These are phyloP conservation scores for Pristionchus entomophagus DNA, from an alignment of 2,888 invertebrate species.

Conservation along the genomic window DNA sequence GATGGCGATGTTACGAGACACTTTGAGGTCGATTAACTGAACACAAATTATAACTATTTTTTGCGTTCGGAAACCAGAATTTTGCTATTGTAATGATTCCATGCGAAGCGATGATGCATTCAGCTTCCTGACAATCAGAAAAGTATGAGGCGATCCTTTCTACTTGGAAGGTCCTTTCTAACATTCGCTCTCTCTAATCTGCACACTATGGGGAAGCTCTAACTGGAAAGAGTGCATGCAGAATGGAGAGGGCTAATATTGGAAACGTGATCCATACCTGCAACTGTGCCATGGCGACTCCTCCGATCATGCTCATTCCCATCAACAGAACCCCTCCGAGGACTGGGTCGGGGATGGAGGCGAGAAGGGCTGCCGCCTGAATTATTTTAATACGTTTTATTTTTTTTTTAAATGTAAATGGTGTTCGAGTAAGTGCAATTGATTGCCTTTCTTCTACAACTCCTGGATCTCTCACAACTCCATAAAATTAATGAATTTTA, in stretches of 20 bases:
- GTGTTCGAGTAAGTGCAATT: background rate
- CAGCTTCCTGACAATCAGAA: constrained; percentile 51
- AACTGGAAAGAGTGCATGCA: no score
- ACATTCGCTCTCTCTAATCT: no score
- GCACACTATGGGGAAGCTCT: no score
- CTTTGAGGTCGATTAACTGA: constrained; percentile 55
- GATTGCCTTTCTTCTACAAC: no score
- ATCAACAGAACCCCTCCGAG: constrained; percentile 70
- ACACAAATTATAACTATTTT: background rate
- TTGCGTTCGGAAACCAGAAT: background rate
- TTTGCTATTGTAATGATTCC: no score
- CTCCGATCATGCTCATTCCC: constrained; percentile 72
- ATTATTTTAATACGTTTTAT: background rate
- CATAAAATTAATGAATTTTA: no score
- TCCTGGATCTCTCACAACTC: no score
- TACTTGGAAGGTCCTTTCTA: background rate
- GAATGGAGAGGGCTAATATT: no score
- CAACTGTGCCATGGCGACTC: constrained; percentile 67
- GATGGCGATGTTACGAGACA: constrained; percentile 65
- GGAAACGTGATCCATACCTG: constrained; percentile 53
- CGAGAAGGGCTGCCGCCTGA: constrained; percentile 68
- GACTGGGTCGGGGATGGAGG: constrained; percentile 69
- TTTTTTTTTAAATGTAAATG: background rate
- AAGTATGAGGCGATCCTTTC: no score
- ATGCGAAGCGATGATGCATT: background rate